Evolutionary conservation across 2,888 invertebrate species (phyloP).

Genomic region (Muschampia plurimacula): DNA sequence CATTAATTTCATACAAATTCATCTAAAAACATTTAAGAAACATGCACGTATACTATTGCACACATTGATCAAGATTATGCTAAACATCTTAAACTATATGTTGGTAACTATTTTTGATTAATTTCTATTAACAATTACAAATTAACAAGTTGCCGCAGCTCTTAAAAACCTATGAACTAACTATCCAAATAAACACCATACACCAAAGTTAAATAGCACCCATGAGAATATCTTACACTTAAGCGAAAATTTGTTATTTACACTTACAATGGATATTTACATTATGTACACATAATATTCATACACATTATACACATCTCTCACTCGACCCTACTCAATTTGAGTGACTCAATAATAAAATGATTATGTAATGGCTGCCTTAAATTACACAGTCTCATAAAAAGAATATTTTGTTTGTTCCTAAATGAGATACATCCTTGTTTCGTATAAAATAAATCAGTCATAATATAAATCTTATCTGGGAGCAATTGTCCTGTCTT

Average conservation of each 20-base stretch:
- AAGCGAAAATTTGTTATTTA: constrained; percentile 69
- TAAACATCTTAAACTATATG: constrained; percentile 63
- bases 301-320: constrained; percentile 54
- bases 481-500: constrained; percentile 36
- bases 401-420: constrained; percentile 78
- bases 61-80: constrained; percentile 76
- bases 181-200: constrained; percentile 68
- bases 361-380: constrained; percentile 73
- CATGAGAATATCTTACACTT: constrained; percentile 79
- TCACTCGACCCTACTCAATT: constrained; percentile 38
- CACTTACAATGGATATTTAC: constrained; percentile 63
- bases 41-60: constrained; percentile 77
- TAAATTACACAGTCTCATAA: constrained; percentile 77
- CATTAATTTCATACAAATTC: constrained; percentile 50
- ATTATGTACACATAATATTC: constrained; percentile 70
- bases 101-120: constrained; percentile 75
- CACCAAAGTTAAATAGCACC: constrained; percentile 83
- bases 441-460: constrained; percentile 68
- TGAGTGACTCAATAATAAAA: constrained; percentile 45
- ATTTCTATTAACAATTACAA: constrained; percentile 55
- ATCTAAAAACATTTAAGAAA: constrained; percentile 55
- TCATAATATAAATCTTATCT: constrained; percentile 67
- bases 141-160: constrained; percentile 51
- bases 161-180: constrained; percentile 52
- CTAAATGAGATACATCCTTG: constrained; percentile 73